phyloP scores from a whole-genome alignment of 2,797 vertebrate genomes.

The Limosa lapponica region DNA sequence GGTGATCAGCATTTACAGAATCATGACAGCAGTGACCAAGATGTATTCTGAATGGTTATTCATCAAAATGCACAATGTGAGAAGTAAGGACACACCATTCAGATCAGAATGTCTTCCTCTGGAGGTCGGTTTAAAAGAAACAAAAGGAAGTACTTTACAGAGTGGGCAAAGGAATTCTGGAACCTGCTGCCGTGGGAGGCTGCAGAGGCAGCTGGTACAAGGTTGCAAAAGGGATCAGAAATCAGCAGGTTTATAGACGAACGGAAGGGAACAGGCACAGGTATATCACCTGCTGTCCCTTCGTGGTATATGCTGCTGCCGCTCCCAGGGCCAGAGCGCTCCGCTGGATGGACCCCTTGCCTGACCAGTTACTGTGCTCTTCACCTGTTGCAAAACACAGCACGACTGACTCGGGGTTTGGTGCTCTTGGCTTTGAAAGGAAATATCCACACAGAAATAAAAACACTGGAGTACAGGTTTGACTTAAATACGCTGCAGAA shows the following conservation, averaged over 20 bases:
- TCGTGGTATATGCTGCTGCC: not conserved
- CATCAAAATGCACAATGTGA: not conserved
- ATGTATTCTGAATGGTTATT: not conserved
- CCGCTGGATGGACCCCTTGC: not conserved
- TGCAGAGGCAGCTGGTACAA: not conserved
- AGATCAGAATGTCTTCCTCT: not conserved
- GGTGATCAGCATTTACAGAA: not conserved
- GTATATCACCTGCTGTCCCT: not conserved
- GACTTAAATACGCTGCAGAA: not conserved
- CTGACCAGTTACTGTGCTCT: not conserved
- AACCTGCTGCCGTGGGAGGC: not conserved
- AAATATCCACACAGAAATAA: not conserved
- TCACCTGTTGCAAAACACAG: not conserved
- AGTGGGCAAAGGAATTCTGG: not conserved
- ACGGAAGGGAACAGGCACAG: not conserved
- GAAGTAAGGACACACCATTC: not conserved
- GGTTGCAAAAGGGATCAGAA: not conserved
- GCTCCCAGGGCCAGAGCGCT: not conserved
- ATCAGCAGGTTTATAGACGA: not conserved
- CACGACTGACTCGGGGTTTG: not conserved
- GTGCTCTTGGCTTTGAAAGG: not conserved
- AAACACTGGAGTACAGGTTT: not conserved
- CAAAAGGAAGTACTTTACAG: not conserved
- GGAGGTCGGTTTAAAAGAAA: not conserved
- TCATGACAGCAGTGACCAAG: not conserved